These are phyloP conservation scores for Euproctis similis DNA, from an alignment of 2,888 invertebrate genomes.

Conservation along the genomic window DNA sequence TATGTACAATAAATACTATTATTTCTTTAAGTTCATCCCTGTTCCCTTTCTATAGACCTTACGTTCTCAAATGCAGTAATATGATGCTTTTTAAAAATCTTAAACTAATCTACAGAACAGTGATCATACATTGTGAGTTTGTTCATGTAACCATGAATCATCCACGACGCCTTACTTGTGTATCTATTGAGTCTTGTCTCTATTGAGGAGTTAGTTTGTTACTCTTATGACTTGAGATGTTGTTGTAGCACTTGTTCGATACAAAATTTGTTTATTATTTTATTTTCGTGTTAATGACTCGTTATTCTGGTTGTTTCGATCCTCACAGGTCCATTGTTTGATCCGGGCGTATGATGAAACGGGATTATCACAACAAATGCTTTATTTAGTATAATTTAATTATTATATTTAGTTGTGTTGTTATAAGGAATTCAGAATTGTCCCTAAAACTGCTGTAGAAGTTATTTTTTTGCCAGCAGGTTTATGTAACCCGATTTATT, in stretches of 20 bases:
- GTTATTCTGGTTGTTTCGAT: constrained; percentile 28
- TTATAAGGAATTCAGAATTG: no score
- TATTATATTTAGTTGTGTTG: no score
- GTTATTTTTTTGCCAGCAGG: no score
- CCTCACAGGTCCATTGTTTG: constrained; percentile 24
- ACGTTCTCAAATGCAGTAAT: no score
- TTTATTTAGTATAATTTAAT: no score
- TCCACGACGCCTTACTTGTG: constrained; percentile 73
- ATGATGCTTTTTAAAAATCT: no score
- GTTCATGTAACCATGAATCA: constrained; percentile 63
- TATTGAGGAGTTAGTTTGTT: constrained; percentile 60
- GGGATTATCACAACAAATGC: constrained; percentile 3
- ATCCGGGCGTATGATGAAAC: constrained; percentile 13
- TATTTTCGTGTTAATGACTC: constrained; percentile 27
- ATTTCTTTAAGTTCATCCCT: no score
- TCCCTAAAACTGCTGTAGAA: no score
- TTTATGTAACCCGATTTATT: no score
- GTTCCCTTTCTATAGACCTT: no score
- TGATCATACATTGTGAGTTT: constrained; percentile 26
- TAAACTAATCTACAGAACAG: no score
- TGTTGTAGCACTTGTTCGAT: constrained; percentile 52
- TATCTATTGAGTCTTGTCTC: constrained; percentile 73
- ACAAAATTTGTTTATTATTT: constrained; percentile 32
- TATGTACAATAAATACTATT: no score
- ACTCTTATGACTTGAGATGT: constrained; percentile 50